Evolutionary conservation across 2,113 vertebrate species (phyloP), one percentile per base, ranked within the genome.

Genomic region (Fregata magnificens): DNA sequence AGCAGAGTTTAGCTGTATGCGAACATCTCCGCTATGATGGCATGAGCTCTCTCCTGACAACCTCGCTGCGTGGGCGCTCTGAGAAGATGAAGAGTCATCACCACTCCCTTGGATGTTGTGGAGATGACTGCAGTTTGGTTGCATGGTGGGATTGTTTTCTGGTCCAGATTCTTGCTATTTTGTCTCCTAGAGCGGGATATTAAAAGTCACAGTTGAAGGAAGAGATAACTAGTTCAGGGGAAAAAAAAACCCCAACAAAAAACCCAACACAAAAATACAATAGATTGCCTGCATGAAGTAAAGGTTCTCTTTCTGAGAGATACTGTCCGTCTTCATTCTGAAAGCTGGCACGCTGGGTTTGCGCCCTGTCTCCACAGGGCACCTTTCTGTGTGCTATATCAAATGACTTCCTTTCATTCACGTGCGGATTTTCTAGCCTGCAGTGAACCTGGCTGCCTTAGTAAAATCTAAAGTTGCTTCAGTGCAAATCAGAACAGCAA

Each of bases 91-190:
- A 88, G 98, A 83, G 97, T 78, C 96, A 5, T 94, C 94, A 32
- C 96, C 89, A 47, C 96, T 98, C 61, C 97, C 98, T 93, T 98
- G 91, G 79, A 94, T 91, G 67, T 90, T 80, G 69, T 96, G 98
- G 26, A 91, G 93, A n/a, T 98, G 98, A 83, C 89, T 93, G 73
- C 97, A 97, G 24, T 82, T 97, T 69, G 99, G 90, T 97, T 99
- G 99, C 99, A 99, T 99, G 98, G 90, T 90, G 97, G 87, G 96
- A 38, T 90, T 90, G 96, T 97, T 92, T 87, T 89, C 93, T 97
- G 98, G 81, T 96, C 90, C 95, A 88, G 94, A 93, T 97, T 95
- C 97, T 98, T 97, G 96, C 71, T 90, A 83, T 15, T 95, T 82
- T 90, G 92, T 96, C 82, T 98, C 97, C 98, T 98, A 66, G 44